Evolutionary conservation across 2,888 invertebrate genomes (phyloP), one percentile per base, ranked within the genome.

Genomic region (Dasypolia templi): DNA sequence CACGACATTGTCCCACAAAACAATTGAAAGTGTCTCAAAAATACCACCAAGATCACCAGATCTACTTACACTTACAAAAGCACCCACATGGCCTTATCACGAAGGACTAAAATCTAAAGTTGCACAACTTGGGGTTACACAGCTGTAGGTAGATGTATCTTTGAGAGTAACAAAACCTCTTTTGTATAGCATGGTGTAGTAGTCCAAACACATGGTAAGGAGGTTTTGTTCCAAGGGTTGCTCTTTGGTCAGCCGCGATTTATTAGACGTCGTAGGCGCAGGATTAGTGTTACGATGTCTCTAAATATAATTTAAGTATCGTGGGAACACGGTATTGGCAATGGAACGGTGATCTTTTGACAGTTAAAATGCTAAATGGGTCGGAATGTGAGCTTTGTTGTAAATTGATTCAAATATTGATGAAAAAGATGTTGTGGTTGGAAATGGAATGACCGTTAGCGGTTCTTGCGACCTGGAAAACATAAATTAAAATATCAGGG

Each of bases 21-120:
- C 95, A 94, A 95, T 93, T 76, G 89, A 84, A 91, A 92, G 86
- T 91, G 89, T 91, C 90, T 88, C 91, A 91, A 92, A 94, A 94
- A 93, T 92, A 72, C 90, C 86, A 81, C 89, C 89, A 88, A 88
- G 82, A 86, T 64, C 77, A 84, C 81, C 82, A 83, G 77, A 71
- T 49, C 26, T 59, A 66, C 14, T 46, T 11, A 72, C 72, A 69
- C 53, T 46, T 6, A 9, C 56, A 68, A 76, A 83, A 63, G 22
- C 56, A 1, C 12, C 35, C 32, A 51, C 1, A 44, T 14, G 26
- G 17, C 65, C 75, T 75, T 90, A 89, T 72, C 6, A 0, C 42
- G 46, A 49, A 3, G 14, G 0, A 0, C 19, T 89, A 92, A 75
- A 79, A 53, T 32, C 59, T 1, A 89, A 71, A 83, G 42, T 90